phyloP scores from a whole-genome alignment of 2,113 vertebrate genomes.

The Eclectus roratus region DNA sequence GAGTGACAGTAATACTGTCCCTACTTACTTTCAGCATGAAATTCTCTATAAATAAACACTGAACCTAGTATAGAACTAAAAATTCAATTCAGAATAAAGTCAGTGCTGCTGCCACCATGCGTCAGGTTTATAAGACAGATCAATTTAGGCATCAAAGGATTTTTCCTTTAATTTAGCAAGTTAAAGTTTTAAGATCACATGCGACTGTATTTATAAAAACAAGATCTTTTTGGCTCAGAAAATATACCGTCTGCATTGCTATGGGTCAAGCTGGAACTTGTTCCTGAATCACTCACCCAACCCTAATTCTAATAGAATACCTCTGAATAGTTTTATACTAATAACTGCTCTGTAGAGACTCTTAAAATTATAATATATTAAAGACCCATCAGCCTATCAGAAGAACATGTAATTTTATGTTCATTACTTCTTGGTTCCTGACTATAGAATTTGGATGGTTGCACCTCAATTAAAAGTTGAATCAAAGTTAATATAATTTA shows the following conservation, averaged over 20 bases:
- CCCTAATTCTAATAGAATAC: constrained; percentile 70
- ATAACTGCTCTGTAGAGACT: constrained; percentile 72
- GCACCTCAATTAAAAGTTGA: constrained; percentile 81
- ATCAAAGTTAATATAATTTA: constrained; percentile 79
- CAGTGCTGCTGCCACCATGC: not conserved
- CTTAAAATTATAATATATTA: constrained; percentile 77
- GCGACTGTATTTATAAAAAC: not conserved
- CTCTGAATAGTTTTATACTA: constrained; percentile 67
- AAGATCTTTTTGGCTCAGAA: not conserved
- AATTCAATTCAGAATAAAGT: not conserved
- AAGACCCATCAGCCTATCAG: constrained; percentile 73
- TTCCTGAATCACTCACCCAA: constrained; percentile 62
- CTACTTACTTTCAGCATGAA: not conserved
- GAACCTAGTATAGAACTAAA: not conserved
- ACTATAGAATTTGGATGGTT: constrained; percentile 78
- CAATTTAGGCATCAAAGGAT: not conserved
- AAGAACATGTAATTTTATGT: constrained; percentile 79
- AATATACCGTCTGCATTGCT: not conserved
- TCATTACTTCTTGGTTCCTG: constrained; percentile 74
- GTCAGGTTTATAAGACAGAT: not conserved
- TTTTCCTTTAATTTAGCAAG: not conserved
- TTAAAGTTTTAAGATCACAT: not conserved
- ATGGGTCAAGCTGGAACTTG: constrained; percentile 9
- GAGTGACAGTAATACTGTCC: not conserved
- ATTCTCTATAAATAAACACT: not conserved